Conservation (phyloP, 2,797 vertebrate species). For the Cryptoprocta ferox region DNA sequence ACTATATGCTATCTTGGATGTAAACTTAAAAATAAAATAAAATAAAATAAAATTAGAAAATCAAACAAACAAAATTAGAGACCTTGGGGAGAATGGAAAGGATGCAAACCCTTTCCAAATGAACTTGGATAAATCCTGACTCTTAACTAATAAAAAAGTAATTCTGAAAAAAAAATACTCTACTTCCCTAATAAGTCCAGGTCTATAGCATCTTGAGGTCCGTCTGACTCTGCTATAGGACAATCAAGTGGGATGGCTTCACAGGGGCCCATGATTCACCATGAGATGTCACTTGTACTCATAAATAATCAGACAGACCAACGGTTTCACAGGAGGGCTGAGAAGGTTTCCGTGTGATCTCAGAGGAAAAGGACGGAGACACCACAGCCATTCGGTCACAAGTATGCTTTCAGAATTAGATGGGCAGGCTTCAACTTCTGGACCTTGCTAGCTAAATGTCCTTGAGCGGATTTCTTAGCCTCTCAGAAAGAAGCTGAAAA, state of each 20-base stretch:
- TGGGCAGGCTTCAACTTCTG: neutral
- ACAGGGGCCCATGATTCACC: neutral
- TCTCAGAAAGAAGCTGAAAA: slow-evolving; percentile 26
- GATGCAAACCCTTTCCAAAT: neutral
- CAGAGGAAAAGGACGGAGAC: neutral
- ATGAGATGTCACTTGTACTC: neutral
- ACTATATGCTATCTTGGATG: too few species aligned
- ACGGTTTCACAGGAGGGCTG: neutral
- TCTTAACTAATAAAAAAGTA: neutral
- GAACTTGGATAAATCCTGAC: neutral
- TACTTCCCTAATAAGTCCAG: neutral
- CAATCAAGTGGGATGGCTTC: neutral
- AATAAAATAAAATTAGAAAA: too few species aligned
- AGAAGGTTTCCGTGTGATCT: neutral
- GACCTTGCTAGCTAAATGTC: neutral
- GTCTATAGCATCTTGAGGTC: neutral
- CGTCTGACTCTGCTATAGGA: neutral
- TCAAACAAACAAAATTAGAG: neutral
- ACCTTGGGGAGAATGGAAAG: neutral
- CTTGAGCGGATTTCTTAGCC: neutral
- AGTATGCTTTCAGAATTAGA: neutral
- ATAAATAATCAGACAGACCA: neutral
- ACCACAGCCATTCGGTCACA: neutral
- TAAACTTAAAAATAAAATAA: too few species aligned
- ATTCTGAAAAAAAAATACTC: neutral